phyloP scores from a whole-genome alignment of 2,888 invertebrate genomes.

The Mesoligia furuncula region DNA sequence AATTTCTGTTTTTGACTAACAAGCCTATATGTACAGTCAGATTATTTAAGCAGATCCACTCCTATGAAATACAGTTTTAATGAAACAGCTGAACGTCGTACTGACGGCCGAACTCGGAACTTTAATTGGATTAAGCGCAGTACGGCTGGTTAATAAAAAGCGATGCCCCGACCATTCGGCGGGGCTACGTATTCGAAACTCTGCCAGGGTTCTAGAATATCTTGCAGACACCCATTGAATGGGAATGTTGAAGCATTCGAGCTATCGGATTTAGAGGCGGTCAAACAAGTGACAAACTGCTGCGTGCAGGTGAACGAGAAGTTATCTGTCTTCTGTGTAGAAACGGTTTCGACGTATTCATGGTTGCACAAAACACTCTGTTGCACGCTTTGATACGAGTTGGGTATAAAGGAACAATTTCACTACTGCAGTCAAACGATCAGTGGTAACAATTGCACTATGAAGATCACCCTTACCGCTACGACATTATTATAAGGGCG shows the following conservation, averaged over 20 bases:
- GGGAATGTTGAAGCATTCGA: slow-evolving; percentile 27
- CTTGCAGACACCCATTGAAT: slow-evolving; percentile 58
- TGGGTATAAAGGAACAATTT: neutral
- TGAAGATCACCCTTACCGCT: neutral
- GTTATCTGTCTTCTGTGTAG: slow-evolving; percentile 18
- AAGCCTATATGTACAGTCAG: slow-evolving; percentile 8
- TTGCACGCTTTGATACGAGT: slow-evolving; percentile 5
- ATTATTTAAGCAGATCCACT: slow-evolving; percentile 49
- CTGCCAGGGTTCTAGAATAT: slow-evolving; percentile 59
- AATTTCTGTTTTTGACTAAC: slow-evolving; percentile 20
- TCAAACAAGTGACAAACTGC: slow-evolving; percentile 45
- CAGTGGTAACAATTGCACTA: neutral
- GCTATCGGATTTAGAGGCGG: slow-evolving; percentile 39
- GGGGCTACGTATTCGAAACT: slow-evolving; percentile 43
- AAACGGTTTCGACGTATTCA: slow-evolving; percentile 5
- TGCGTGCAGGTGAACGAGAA: slow-evolving; percentile 18
- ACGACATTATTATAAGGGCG: neutral
- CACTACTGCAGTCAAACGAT: neutral
- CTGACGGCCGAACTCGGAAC: slow-evolving; percentile 62
- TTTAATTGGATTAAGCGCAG: slow-evolving; percentile 75
- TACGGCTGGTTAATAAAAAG: slow-evolving; percentile 70
- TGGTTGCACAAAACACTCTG: slow-evolving; percentile 17
- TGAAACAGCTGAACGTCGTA: slow-evolving; percentile 55
- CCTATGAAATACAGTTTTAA: slow-evolving; percentile 56
- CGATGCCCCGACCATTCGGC: slow-evolving; percentile 59